Evolutionary conservation across 2,113 vertebrate species (phyloP), one percentile per base, ranked within the genome.

Genomic region (Chinchilla lanigera): DNA sequence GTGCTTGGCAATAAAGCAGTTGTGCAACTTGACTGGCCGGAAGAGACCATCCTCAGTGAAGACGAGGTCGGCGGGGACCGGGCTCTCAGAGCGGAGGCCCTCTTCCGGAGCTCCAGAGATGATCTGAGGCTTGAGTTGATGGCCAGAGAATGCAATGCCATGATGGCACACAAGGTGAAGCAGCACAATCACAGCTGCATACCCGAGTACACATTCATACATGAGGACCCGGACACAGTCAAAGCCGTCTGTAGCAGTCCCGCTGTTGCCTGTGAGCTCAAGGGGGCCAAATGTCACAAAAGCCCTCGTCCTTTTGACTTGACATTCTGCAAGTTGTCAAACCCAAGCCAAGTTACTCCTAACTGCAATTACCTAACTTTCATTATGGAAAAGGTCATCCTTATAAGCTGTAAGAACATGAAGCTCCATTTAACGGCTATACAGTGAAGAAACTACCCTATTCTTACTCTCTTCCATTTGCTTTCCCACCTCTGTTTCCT

Each of bases 291-390:
- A 41, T 98, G 98, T 77, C 96, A 98, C 97, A 97, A 61, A 90
- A 98, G 97, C 63, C 20, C 89, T 33, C 84, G 87, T 24, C 97
- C 94, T 88, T 98, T 98, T 7, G 86, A 97, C 60, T 50, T 98
- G 85, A 98, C 98, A 8, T 19, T 92, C 41, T 98, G 97, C 54
- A 95, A 88, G 50, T 71, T 98, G 58, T 95, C 96, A 81, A 96
- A 80, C 83, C 54, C 96, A 85, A 83, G 65, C 60, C 96, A 97
- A 83, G 28, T 97, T 44, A 86, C 90, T 71, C 97, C 97, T 50
- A 77, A 97, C 54, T 98, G 97, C 67, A 81, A 54, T 78, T 98
- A 98, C 20, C 1, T 97, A 52, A 98, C 97, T 61, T 94, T 95
- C 38, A 93, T 98, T 73, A 58, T 96, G 50, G 88, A 98, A 83